Base-by-base conservation (phyloP, 2,113 vertebrate species). In the Aspidoscelis tigris region DNA sequence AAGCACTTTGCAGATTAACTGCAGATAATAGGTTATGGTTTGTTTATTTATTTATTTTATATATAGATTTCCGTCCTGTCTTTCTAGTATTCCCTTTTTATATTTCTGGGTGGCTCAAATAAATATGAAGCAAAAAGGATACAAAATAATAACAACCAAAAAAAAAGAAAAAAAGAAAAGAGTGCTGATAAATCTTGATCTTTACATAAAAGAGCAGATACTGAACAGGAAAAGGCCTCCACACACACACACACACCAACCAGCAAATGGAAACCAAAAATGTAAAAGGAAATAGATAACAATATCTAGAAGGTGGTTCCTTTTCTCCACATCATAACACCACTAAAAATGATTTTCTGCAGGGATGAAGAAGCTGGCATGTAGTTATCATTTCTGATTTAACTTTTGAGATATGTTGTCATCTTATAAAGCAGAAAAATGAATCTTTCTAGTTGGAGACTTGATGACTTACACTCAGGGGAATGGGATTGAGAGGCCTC, bases 351-450 rank as follows among this genome's bases (percentile, higher is more conserved):
- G 21, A 16, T 14, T 1, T 20, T 18, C 50, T 21, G 0, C 43
- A 8, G 0, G 5, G 24, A 18, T 14, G 3, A n/a, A 16, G 55
- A 39, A 1, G 41, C 22, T 61, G 26, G 73, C 55, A 1, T 0
- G 58, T 0, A 55, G 16, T 4, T 0, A 73, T 69, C 74, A 18
- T 84, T 65, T n/a, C 58, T 41, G 14, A 4, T 6, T 66, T 0
- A n/a, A 26, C 21, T 21, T 83, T 50, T 18, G 8, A 70, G 47
- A 70, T 84, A 69, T 80, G 24, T 44, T 69, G 21, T 83, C 7
- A 16, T 68, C 21, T 76, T 83, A 41, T 18, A 77, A 69, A 83
- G 21, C 44, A 76, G 58, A 69, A 83, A 83, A 64, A 33, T 55
- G 64, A 76, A 69, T 76, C 50, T 58, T 77, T 70, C 39, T 61